phyloP scores from a whole-genome alignment of 2,797 vertebrate genomes.

The Hydrolagus colliei region DNA sequence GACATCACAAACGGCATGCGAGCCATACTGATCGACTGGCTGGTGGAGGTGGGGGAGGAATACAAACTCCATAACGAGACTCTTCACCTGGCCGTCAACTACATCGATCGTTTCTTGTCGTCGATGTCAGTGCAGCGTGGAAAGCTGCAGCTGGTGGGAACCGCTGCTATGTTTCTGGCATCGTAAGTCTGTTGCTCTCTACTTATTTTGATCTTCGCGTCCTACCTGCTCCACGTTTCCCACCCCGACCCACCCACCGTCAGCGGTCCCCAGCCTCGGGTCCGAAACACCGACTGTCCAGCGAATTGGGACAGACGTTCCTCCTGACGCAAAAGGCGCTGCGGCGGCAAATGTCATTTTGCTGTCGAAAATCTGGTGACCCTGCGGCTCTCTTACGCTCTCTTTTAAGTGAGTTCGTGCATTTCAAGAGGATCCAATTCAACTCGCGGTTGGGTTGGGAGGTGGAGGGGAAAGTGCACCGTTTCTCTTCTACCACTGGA shows the following conservation, averaged over 20 bases:
- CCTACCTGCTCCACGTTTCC: neutral
- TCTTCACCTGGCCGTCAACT: conserved; percentile 89
- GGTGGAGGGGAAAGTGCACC: no score
- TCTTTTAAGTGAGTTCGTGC: no score
- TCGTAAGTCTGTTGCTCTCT: conserved; percentile 73
- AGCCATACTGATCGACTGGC: conserved; percentile 93
- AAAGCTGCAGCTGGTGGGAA: conserved; percentile 93
- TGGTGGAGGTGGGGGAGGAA: conserved; percentile 95
- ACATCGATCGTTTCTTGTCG: conserved; percentile 93
- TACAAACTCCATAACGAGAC: conserved; percentile 96
- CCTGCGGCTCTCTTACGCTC: no score
- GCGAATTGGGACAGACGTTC: neutral
- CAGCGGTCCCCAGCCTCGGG: neutral
- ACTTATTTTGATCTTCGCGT: neutral
- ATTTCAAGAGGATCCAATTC: no score
- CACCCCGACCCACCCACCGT: neutral
- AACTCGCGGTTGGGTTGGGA: no score
- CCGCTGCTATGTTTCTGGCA: conserved; percentile 90
- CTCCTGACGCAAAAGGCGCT: neutral
- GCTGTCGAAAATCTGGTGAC: no score
- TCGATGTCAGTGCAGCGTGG: conserved; percentile 94
- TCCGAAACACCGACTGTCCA: neutral
- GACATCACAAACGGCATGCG: conserved; percentile 96
- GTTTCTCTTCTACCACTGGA: no score
- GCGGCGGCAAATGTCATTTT: no score